Base-by-base conservation (phyloP, 2,888 invertebrate genomes). In the Hylaea fasciaria region DNA sequence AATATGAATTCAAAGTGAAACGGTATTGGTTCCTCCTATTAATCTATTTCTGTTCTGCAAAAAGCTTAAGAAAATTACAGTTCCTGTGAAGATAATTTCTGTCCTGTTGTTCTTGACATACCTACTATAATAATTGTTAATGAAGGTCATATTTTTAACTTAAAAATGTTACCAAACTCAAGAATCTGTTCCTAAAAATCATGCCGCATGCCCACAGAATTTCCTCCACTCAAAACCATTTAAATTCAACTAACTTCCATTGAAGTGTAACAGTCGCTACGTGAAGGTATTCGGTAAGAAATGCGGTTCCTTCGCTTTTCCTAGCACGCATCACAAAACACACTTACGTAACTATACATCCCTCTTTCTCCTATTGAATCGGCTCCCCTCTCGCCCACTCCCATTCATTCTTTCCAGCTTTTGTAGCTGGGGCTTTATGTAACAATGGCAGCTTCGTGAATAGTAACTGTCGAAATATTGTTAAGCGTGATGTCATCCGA, bases 331-430 rank as follows among this genome's bases (percentile, higher is more conserved):
- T 85, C 82, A 85, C 86, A 87, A 86, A 87, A 87, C 83, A 89
- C 78, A 83, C 85, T 86, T 86, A 86, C 83, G 80, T 85, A 86
- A 87, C 86, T 81, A 82, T 85, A 87, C 84, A 85, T 84, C 81
- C 84, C 85, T 81, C 81, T 83, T 84, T 84, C 83, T 83, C 72
- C 82, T 83, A 87, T 91, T 89, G 85, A 89, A 87, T 87, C 82
- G 82, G 76, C 80, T 78, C 77, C 83, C 61, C 78, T 77, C 70
- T 80, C 83, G 76, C 83, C 82, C 84, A 78, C 83, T 82, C 79
- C 83, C 86, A 85, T 87, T 90, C 87, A 89, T 89, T 90, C 89
- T 87, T 88, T 83, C 82, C 82, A 84, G 85, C 87, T 87, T 89
- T 90, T 89, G 88, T 89, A 83, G 81, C 82, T 81, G 79, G 83